phyloP scores from a whole-genome alignment of 2,113 vertebrate genomes.

The Struthidea cinerea region DNA sequence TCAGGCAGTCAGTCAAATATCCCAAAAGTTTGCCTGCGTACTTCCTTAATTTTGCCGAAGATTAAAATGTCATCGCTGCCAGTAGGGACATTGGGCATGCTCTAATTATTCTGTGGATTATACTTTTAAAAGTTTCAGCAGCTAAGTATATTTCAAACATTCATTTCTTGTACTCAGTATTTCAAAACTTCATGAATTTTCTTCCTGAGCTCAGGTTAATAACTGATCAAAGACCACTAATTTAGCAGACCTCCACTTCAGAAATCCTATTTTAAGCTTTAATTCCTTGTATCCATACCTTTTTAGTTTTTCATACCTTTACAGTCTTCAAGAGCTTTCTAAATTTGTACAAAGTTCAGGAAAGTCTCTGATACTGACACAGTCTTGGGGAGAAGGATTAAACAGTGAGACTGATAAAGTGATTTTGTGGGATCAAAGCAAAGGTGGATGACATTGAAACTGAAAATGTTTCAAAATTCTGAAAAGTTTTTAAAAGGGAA shows the following conservation, averaged over 20 bases:
- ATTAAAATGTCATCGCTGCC: slow-evolving; percentile 33
- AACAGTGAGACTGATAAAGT: background rate
- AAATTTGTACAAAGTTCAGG: background rate
- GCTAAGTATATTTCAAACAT: slow-evolving; percentile 42
- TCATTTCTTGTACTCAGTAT: background rate
- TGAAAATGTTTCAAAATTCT: background rate
- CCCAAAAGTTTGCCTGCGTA: background rate
- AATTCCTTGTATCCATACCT: background rate
- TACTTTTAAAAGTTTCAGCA: slow-evolving; percentile 50
- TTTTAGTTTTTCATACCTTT: background rate
- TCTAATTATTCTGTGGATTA: slow-evolving; percentile 50
- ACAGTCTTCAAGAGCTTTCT: background rate
- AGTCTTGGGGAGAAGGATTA: background rate
- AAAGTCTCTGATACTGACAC: background rate
- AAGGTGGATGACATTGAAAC: background rate
- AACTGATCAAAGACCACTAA: background rate
- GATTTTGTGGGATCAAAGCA: background rate
- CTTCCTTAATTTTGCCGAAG: background rate
- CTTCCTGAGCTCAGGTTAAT: background rate
- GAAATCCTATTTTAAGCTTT: background rate
- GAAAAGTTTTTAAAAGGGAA: background rate
- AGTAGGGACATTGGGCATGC: background rate
- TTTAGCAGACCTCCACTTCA: background rate
- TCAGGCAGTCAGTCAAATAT: background rate
- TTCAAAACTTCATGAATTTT: background rate